Base-by-base conservation (phyloP, 2,888 invertebrate genomes). In the Drosophila ustulata region DNA sequence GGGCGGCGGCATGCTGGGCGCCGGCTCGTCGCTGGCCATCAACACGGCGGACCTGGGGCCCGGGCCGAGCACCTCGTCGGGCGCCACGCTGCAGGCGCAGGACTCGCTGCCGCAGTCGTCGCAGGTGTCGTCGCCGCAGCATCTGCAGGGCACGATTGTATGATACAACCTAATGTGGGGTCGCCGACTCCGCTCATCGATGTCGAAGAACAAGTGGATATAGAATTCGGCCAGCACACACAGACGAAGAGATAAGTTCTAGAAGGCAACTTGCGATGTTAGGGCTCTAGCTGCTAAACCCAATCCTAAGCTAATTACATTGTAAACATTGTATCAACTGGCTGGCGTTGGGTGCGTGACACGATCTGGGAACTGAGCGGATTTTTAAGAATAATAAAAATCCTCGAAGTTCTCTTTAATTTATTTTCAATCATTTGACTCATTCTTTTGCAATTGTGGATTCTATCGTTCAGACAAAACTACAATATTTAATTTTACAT, bases 141-240 rank as follows among this genome's bases (percentile, higher is more conserved):
- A 96, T 90, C 93, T 97, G 72, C 97, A 97, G 93, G 97, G 97
- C 82, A 97, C 97, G 91, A 97, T 97, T 93, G 97, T 97, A 96
- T 97, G 97, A 97, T 97, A 97, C 94, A 95, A 97, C 95, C 96
- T 96, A 75, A 96, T 97, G 96, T 96, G 97, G 96, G 96, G 97
- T 94, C 96, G 96, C 93, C 95, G 96, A 94, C 94, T 96, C 93
- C 95, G 96, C 94, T 95, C 96, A 93, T 95, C 95, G 82, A 93
- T 94, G 88, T 94, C 95, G 92, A 92, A 94, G 93, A 94, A 92
- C 75, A 92, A 92, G 82, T 92, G 92, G 92, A 92, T 92, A 89
- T 92, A 93, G 90, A 89, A 86, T 73, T 75, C 89, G 78, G 83
- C 83, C 68, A 70, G 86, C 83, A 88, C 83, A 71, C 89, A 84